A percentile compares a stretch with the other conserved stretches of the same genome.
phyloP scores from a whole-genome alignment of 1,140 invertebrate species.

The Brachionus asplanchnoidis region DNA sequence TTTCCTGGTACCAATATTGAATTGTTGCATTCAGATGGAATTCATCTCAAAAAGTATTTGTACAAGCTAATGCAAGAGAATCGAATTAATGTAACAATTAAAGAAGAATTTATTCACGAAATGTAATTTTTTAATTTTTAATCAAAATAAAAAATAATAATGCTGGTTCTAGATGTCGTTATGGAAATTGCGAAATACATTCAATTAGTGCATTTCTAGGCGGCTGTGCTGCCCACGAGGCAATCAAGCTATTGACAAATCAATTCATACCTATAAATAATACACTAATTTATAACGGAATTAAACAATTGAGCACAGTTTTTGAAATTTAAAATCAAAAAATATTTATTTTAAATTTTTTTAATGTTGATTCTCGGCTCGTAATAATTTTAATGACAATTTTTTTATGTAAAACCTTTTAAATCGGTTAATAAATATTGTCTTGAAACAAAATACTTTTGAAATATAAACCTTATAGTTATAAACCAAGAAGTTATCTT shows the following conservation, averaged over 20 bases:
- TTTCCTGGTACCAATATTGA: constrained; percentile 83
- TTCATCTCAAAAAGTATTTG: constrained; percentile 72
- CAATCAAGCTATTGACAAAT: constrained; percentile 90
- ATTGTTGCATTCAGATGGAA: constrained; percentile 80
- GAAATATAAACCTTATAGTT: neutral
- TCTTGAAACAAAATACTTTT: neutral
- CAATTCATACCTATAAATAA: constrained; percentile 95
- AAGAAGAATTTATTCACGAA: constrained; percentile 91
- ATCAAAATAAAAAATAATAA: neutral
- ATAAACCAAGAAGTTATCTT: too few relatives aligned
- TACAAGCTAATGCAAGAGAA: constrained; percentile 77
- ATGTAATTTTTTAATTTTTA: constrained; percentile 59
- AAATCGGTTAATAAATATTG: neutral
- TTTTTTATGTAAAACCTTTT: neutral
- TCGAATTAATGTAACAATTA: constrained; percentile 67
- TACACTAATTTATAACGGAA: constrained; percentile 89
- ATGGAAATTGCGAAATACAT: constrained; percentile 87
- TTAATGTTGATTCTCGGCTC: neutral
- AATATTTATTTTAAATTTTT: neutral
- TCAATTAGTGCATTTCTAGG: constrained; percentile 87
- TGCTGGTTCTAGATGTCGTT: constrained; percentile 58
- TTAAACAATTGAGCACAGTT: constrained; percentile 62
- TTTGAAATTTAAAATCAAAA: constrained; percentile 11
- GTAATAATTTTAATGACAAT: neutral
- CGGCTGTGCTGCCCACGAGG: constrained; percentile 88